A percentile compares a stretch with the other conserved stretches of the same genome.
Evolutionary conservation across 2,797 vertebrate species (phyloP).

Genomic region (Protosalanx chinensis): DNA sequence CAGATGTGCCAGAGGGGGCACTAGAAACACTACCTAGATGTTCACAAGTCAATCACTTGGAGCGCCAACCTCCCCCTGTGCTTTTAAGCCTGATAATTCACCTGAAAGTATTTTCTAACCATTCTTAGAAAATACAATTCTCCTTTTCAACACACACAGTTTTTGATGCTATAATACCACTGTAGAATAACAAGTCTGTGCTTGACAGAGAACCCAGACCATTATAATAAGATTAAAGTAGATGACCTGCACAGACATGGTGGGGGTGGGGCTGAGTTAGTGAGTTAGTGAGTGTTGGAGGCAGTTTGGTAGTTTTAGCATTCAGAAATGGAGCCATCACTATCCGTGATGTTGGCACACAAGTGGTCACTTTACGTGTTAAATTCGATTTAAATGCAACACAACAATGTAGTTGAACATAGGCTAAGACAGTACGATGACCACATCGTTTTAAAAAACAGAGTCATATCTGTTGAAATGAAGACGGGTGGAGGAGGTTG

Average conservation of each 20-base stretch:
- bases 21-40: constrained; percentile 2
- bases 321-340: constrained; percentile 39
- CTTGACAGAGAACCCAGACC: background rate
- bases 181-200: background rate
- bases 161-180: constrained; percentile 10
- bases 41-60: background rate
- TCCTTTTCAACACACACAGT: background rate
- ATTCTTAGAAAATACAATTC: background rate
- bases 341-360: constrained; percentile 50
- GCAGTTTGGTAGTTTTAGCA: constrained; percentile 23
- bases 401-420: constrained; percentile 36
- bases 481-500: constrained; percentile 35
- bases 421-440: constrained; percentile 50
- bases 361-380: constrained; percentile 54
- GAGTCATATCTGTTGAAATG: constrained; percentile 38
- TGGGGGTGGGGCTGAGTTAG: constrained; percentile 11
- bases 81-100: constrained; percentile 2
- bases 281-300: constrained; percentile 40
- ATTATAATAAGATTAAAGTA: background rate
- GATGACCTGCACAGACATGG: no score
- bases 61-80: constrained; percentile 12
- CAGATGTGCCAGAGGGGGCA: constrained; percentile 16
- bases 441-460: constrained; percentile 42
- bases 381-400: constrained; percentile 38
- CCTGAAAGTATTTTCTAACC: background rate